Conservation (phyloP, 1,140 invertebrate species). For the Nymphalis io region DNA sequence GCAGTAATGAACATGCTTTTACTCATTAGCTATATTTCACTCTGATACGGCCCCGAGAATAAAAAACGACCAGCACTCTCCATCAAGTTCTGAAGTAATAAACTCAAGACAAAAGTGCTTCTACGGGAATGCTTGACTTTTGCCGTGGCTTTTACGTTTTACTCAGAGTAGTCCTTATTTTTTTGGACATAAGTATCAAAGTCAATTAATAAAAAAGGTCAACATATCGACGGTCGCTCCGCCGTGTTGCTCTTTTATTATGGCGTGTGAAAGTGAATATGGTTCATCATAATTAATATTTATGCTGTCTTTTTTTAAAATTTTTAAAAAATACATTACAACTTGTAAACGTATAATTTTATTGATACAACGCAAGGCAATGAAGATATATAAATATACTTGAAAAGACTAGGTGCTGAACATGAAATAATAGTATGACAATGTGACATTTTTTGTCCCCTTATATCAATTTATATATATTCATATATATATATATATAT, state of each 20-base stretch:
- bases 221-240: not conserved
- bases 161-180: slow-evolving; percentile 12
- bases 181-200: not conserved
- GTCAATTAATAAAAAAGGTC: slow-evolving; percentile 12
- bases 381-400: too few relatives aligned
- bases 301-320: not conserved
- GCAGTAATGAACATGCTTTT: slow-evolving; percentile 24
- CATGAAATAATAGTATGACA: too few relatives aligned
- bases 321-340: not conserved
- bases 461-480: too few relatives aligned
- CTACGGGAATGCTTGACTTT: slow-evolving; percentile 27
- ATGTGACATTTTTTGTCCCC: too few relatives aligned
- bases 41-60: slow-evolving; percentile 8
- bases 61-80: slow-evolving; percentile 27
- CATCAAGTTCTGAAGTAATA: slow-evolving; percentile 31
- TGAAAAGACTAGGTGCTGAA: too few relatives aligned
- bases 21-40: slow-evolving; percentile 30
- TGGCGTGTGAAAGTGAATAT: slow-evolving; percentile 6
- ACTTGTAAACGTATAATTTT: too few relatives aligned
- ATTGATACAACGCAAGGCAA: too few relatives aligned
- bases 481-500: too few relatives aligned
- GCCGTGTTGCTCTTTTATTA: not conserved
- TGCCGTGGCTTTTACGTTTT: slow-evolving; percentile 4
- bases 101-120: slow-evolving; percentile 28
- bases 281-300: slow-evolving; percentile 4